These are phyloP conservation scores for Pluvianellus socialis DNA, from an alignment of 2,113 vertebrate genomes.

Conservation along the genomic window DNA sequence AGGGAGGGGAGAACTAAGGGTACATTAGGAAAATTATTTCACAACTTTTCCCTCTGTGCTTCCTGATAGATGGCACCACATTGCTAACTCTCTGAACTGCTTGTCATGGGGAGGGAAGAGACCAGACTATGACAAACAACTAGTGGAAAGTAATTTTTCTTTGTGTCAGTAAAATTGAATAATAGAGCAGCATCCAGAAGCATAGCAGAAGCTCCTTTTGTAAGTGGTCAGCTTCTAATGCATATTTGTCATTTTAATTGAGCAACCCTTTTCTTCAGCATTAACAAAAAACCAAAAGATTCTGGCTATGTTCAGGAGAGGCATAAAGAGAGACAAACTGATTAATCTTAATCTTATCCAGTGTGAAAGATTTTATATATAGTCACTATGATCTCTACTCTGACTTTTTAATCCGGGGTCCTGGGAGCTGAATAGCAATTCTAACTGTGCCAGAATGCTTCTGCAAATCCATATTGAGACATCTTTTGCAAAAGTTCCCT, in stretches of 20 bases:
- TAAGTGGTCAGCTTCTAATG: constrained; percentile 29
- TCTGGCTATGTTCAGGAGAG: neutral
- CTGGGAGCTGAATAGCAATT: neutral
- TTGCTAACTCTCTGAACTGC: constrained; percentile 16
- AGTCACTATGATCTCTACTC: neutral
- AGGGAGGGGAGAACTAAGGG: neutral
- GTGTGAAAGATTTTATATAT: constrained; percentile 21
- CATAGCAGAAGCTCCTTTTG: constrained; percentile 2
- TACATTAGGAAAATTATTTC: neutral
- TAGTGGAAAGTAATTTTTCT: constrained; percentile 46
- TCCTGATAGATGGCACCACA: constrained; percentile 29
- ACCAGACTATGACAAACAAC: constrained; percentile 31
- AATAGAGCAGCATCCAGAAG: neutral
- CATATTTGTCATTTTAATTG: constrained; percentile 49
- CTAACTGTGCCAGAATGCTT: neutral
- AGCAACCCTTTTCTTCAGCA: neutral
- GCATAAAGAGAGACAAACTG: neutral
- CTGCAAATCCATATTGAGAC: neutral
- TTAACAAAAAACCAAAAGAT: neutral
- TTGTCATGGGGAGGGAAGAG: neutral
- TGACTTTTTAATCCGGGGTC: neutral
- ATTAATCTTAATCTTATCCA: constrained; percentile 36
- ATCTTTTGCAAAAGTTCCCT: neutral
- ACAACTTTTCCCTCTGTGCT: neutral
- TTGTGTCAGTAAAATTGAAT: constrained; percentile 41